Evolutionary conservation across 2,113 vertebrate species (phyloP), one percentile per base, ranked within the genome.

Genomic region (Pholis gunnellus): DNA sequence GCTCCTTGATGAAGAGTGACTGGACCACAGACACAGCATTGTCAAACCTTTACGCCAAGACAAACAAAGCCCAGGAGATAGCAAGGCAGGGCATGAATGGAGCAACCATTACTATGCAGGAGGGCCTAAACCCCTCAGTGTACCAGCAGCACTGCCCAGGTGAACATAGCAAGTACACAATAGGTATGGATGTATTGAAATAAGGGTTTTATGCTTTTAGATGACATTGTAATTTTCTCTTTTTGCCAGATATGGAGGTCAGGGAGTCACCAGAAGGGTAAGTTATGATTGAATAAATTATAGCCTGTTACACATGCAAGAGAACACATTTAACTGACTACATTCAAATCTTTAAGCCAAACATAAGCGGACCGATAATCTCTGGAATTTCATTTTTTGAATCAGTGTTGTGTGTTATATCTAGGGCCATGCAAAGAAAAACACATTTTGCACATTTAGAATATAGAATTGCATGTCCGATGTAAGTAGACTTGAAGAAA

Each of bases 251-350:
- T 36, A 70, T 79, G 79, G 75, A 82, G 27, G 34, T 79, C 78
- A 80, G 79, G 18, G 75, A 82, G 38, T 79, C 75, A n/a, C 75
- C 84, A 52, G 84, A 86, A 52, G 84, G 84, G 84, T 86, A n/a
- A 67, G 84, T 70, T 25, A 13, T 11, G 13, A 20, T 18, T 8
- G 15, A 77, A 65, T 57, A 44, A 57, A 17, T 46, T 46, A 74
- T 0, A 25, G n/a, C n/a, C 52, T 60, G 15, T 20, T 44, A 44
- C 6, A 42, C 14, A 27, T 38, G 56, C 9, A 0, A 44, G 3
- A 40, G 6, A 6, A 40, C 14, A 56, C 52, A 57, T 71, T 38
- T 44, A 27, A 20, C 7, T 56, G 34, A 57, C 10, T 14, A 56
- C 13, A 42, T 0, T n/a, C 3, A 69, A 40, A 65, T 27, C n/a